phyloP scores from a whole-genome alignment of 2,113 vertebrate species.

The Mirounga angustirostris region DNA sequence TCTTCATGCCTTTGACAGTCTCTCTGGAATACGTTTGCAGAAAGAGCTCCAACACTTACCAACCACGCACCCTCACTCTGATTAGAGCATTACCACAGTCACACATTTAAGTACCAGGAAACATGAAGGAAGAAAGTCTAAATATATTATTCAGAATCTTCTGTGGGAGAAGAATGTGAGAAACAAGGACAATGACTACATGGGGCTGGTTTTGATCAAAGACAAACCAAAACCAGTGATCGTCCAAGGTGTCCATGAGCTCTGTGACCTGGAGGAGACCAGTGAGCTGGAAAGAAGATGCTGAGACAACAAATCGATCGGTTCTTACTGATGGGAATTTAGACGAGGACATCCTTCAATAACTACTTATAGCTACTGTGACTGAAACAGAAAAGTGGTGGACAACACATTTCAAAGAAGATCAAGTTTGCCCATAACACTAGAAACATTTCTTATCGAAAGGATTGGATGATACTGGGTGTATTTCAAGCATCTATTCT shows the following conservation, averaged over 20 bases:
- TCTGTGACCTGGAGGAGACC: slow-evolving; percentile 96
- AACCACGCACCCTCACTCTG: neutral
- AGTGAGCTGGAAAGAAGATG: slow-evolving; percentile 90
- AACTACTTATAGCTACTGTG: slow-evolving; percentile 90
- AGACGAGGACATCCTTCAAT: slow-evolving; percentile 92
- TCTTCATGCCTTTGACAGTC: neutral
- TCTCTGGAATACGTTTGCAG: neutral
- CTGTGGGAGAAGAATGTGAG: slow-evolving; percentile 95
- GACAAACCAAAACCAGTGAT: slow-evolving; percentile 93
- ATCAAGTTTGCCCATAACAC: slow-evolving; percentile 21
- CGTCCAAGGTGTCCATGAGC: slow-evolving; percentile 96
- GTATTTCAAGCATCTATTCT: slow-evolving; percentile 28
- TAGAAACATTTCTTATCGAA: slow-evolving; percentile 31
- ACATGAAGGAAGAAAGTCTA: slow-evolving; percentile 92
- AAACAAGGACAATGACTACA: slow-evolving; percentile 89
- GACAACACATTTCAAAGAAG: slow-evolving; percentile 65
- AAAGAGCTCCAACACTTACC: neutral
- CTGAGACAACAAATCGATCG: slow-evolving; percentile 91
- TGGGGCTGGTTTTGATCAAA: slow-evolving; percentile 94
- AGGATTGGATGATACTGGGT: neutral
- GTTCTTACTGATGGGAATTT: slow-evolving; percentile 97
- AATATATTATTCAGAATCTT: slow-evolving; percentile 96
- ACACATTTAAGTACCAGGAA: slow-evolving; percentile 94
- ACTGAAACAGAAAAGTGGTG: slow-evolving; percentile 71
- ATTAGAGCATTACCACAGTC: slow-evolving; percentile 94